Evolutionary conservation across 2,113 vertebrate species (phyloP), one percentile per base, ranked within the genome.

Genomic region (Connochaetes taurinus): DNA sequence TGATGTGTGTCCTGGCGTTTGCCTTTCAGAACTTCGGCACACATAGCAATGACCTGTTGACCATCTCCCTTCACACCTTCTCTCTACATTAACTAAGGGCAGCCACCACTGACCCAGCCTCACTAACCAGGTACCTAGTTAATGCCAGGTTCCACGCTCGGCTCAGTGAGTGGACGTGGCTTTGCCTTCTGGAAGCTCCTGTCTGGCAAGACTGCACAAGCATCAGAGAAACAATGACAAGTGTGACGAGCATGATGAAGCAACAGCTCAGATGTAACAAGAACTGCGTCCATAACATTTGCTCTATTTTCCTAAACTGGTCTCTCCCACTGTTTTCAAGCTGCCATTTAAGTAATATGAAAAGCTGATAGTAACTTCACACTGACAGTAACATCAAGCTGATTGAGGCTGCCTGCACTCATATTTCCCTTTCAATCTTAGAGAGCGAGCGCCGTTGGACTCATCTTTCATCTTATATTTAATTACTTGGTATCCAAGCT

Each of bases 381-480:
- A 31, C 19, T 40, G 90, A 94, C 53, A 36, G 53, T 60, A 17
- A 81, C 47, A 40, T 55, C 74, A 40, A 82, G 85, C 90, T 52
- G 25, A 9, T 23, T 7, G 13, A 74, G 55, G 53, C 25, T 31
- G 58, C 80, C 87, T 91, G 64, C 45, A 1, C 36, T 13, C 50
- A 1, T 0, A 31, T 11, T 89, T 43, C 83, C 64, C 43, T 15
- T 55, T 31, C 27, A 21, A 3, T 53, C 95, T 93, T 1, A 74
- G 6, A 76, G 88, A 78, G 76, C 15, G 33, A 89, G 89, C 50
- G 36, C 64, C 17, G 57, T 23, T 40, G 96, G 98, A 57, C 82
- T 98, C 97, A 90, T 97, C 97, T 97, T 98, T 96, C 81, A 96
- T 90, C 94, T 96, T 64, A 67, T 87, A 89, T 97, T 97, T 97